Evolutionary conservation across 2,797 vertebrate genomes (phyloP).

Genomic region (Microhierax caerulescens): DNA sequence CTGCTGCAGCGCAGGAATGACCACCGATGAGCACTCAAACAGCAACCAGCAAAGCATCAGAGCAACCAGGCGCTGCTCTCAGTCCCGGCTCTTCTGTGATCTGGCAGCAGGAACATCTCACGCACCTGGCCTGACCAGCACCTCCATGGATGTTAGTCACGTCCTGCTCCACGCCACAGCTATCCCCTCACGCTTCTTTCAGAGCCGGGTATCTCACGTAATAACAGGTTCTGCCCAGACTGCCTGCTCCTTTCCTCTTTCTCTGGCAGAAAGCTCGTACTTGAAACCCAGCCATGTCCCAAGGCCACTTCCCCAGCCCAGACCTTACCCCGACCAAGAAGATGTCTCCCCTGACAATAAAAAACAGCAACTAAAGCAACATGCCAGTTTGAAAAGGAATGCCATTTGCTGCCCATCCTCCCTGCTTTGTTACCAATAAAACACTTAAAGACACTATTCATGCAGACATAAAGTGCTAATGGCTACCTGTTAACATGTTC

Average conservation of each 20-base stretch:
- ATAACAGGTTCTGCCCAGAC: background rate
- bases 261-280: background rate
- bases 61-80: background rate
- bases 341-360: slow-evolving; percentile 38
- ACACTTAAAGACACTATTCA: slow-evolving; percentile 75
- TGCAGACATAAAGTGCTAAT: slow-evolving; percentile 76
- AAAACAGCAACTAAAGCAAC: slow-evolving; percentile 63
- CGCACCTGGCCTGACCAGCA: background rate
- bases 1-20: accelerated
- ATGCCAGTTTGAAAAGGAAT: slow-evolving; percentile 61
- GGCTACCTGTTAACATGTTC: slow-evolving; percentile 77
- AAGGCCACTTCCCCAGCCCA: background rate
- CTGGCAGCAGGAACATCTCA: background rate
- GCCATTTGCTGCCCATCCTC: slow-evolving; percentile 58
- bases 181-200: background rate
- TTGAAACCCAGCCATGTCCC: background rate
- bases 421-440: slow-evolving; percentile 74
- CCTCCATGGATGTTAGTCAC: background rate
- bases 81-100: accelerated
- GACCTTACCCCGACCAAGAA: background rate
- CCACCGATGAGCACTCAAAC: background rate
- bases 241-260: background rate
- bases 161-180: background rate
- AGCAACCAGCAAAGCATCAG: background rate
- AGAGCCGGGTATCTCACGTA: background rate